Conservation (phyloP, 2,113 vertebrate genomes). For the Hepsetus odoe region DNA sequence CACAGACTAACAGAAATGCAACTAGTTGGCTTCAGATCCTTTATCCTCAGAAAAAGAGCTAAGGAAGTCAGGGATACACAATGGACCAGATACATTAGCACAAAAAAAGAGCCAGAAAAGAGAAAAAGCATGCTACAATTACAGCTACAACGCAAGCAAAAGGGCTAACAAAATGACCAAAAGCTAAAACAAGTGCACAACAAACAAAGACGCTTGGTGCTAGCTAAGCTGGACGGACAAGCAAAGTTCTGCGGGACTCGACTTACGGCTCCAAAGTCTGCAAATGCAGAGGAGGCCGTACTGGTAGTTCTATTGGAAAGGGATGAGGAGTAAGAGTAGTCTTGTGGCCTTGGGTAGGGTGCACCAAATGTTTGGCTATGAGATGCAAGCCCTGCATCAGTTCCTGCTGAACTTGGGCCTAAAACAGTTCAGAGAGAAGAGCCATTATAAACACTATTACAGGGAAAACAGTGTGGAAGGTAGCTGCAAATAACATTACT, state of each 20-base stretch:
- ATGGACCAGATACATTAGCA: too few species aligned
- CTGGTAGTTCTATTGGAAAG: constrained; percentile 7
- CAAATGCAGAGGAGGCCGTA: constrained; percentile 10
- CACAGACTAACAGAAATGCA: too few species aligned
- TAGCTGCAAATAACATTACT: not conserved
- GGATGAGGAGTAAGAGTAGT: constrained; percentile 21
- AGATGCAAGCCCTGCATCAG: not conserved
- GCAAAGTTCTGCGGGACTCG: not conserved
- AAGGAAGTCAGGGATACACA: not conserved
- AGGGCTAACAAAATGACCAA: not conserved
- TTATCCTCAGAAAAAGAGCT: not conserved
- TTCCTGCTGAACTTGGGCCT: constrained; percentile 36
- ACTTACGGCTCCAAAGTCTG: constrained; percentile 51
- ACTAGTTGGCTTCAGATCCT: not conserved
- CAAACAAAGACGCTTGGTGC: not conserved
- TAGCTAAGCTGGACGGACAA: constrained; percentile 7
- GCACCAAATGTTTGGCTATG: constrained; percentile 22
- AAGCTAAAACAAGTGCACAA: not conserved
- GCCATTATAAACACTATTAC: not conserved
- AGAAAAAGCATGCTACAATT: not conserved
- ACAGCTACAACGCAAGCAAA: not conserved
- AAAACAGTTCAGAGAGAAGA: constrained; percentile 36
- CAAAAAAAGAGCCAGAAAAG: not conserved
- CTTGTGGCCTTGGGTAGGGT: not conserved
- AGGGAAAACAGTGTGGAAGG: not conserved